Base-by-base conservation (phyloP, 2,797 vertebrate species). In the Diplodus sargus region DNA sequence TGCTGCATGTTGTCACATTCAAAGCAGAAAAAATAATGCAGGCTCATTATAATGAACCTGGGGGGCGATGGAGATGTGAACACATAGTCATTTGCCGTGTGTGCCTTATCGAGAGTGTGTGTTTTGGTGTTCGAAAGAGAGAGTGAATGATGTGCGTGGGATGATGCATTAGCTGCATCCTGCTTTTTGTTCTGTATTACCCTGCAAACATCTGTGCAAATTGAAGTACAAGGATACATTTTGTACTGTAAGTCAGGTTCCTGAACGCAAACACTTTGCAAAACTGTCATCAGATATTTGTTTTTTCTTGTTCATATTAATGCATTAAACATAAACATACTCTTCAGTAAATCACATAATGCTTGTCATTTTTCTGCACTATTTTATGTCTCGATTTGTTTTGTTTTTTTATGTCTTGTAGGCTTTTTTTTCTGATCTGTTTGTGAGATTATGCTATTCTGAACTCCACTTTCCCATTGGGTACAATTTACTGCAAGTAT, bases 11-110 rank as follows among this genome's bases (percentile, higher is more conserved):
- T 53, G 8, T 48, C 70, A 61, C 53, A 72, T 80, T 84, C 75
- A 77, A 81, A 78, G 75, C 51, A 42, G 61, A 73, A 64, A 64
- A 88, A 90, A 89, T 84, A 83, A 90, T 57, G 62, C 59, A 47
- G 58, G 64, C 79, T 89, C 83, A 86, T 91, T 90, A 82, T 9
- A 49, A 78, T 49, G 72, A 86, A 91, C 86, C 85, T 90, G 83
- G 51, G 83, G 51, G 77, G 86, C 25, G 59, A 89, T 76, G 63
- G 39, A 62, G 80, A 88, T 47, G 61, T 60, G 69, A 84, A 70
- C 60, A 59, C 79, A 20, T 13, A 64, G 22, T 60, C 6, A 47
- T 73, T 85, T 78, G 70, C 45, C 20, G 4, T 8, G 60, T 52
- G 56, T 66, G 59, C 60, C 58, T 57, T 65, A 70, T 45, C 47